Conservation (phyloP, 2,113 vertebrate species). For the Ranitomeya variabilis region DNA sequence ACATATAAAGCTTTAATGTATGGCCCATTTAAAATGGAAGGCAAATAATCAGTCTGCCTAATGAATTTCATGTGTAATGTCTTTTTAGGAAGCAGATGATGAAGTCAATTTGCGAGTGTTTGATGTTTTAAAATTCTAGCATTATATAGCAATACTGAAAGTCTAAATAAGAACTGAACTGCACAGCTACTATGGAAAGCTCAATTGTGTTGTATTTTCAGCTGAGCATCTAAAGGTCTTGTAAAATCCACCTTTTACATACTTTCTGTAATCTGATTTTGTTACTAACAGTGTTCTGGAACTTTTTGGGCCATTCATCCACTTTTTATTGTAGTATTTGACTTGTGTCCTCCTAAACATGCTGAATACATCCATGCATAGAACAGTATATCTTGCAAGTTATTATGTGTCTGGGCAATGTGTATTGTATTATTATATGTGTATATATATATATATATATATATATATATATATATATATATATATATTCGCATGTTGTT, state of each 20-base stretch:
- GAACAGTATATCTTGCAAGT: no score
- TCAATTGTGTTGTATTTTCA: not conserved
- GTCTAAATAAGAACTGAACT: not conserved
- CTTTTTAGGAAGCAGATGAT: not conserved
- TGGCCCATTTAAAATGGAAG: not conserved
- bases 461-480: not conserved
- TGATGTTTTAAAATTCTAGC: not conserved
- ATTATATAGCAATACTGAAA: not conserved
- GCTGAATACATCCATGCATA: not conserved
- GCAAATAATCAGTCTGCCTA: conserved; percentile 21
- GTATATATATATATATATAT: not conserved
- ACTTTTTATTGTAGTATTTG: not conserved
- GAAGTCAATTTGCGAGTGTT: conserved; percentile 18
- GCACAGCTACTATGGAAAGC: not conserved
- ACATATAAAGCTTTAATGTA: conserved; percentile 31
- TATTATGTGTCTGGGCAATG: no score
- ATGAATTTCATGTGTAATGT: conserved; percentile 24
- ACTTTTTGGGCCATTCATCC: not conserved
- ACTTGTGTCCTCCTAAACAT: not conserved
- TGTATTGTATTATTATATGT: no score
- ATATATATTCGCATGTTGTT: not conserved
- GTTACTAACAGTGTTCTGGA: not conserved
- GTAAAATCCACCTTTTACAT: not conserved
- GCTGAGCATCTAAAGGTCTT: not conserved
- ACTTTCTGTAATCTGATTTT: not conserved